These are phyloP conservation scores for Limanda limanda DNA, from an alignment of 2,113 vertebrate species.

Conservation along the genomic window DNA sequence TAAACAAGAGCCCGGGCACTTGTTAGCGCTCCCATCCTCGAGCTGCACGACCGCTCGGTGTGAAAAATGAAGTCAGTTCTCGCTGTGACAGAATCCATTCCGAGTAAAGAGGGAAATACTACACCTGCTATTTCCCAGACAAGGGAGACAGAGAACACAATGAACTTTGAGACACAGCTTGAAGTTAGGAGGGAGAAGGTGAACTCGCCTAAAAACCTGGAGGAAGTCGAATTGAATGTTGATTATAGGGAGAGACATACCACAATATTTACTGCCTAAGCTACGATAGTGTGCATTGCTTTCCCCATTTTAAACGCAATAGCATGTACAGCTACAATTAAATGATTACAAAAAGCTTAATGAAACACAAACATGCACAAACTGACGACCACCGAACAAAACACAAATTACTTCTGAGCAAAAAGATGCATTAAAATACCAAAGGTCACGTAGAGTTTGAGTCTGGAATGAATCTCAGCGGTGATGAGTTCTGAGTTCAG, in stretches of 20 bases:
- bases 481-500: no score
- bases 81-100: constrained; percentile 58
- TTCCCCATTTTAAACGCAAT: not conserved
- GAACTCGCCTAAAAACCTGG: not conserved
- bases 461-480: no score
- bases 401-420: no score
- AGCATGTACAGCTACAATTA: no score
- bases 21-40: constrained; percentile 31
- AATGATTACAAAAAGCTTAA: no score
- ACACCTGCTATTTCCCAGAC: constrained; percentile 21
- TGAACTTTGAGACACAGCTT: constrained; percentile 44
- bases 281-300: not conserved
- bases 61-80: constrained; percentile 53
- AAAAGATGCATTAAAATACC: no score
- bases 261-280: not conserved
- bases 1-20: constrained; percentile 46
- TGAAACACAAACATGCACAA: no score
- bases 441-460: no score
- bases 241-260: not conserved
- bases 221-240: constrained; percentile 3
- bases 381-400: no score
- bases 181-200: constrained; percentile 35
- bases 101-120: constrained; percentile 32
- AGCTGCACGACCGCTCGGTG: constrained; percentile 22
- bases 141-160: constrained; percentile 29